Percentiles rank a stretch among this genome's conserved stretches.
Evolutionary conservation across 2,113 vertebrate species (phyloP).

Genomic region (Epinephelus moara): DNA sequence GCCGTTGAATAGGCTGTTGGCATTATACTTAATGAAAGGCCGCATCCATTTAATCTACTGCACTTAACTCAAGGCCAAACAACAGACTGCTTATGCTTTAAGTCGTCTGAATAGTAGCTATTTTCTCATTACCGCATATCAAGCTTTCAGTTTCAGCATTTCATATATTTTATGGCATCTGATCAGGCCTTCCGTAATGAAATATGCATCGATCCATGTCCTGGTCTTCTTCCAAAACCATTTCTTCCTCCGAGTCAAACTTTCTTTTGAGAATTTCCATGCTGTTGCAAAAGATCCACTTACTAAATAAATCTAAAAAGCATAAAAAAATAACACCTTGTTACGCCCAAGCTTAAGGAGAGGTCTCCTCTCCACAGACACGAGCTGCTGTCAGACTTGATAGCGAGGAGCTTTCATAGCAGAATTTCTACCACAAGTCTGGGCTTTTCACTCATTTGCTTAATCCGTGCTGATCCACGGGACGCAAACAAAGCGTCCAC

Average conservation of each 20-base stretch:
- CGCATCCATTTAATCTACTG: constrained; percentile 6
- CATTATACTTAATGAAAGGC: constrained; percentile 24
- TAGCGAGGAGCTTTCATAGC: constrained; percentile 7
- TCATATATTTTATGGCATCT: constrained; percentile 23
- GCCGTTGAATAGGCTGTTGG: neutral
- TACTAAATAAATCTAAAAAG: neutral
- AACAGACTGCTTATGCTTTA: constrained; percentile 7
- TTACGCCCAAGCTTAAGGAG: neutral
- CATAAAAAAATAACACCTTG: neutral
- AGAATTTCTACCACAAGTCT: neutral
- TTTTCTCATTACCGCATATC: constrained; percentile 29
- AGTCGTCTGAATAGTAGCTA: neutral
- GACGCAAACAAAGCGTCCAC: constrained; percentile 16
- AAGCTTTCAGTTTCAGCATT: constrained; percentile 28
- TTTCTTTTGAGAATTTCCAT: constrained; percentile 6
- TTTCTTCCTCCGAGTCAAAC: neutral
- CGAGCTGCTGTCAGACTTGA: constrained; percentile 11
- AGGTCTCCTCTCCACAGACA: constrained; percentile 3
- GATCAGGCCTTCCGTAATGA: constrained; percentile 11
- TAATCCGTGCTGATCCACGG: constrained; percentile 46
- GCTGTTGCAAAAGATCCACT: constrained; percentile 1
- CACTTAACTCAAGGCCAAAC: constrained; percentile 39
- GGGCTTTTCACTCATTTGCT: constrained; percentile 41
- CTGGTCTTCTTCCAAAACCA: constrained; percentile 8
- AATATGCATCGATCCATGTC: constrained; percentile 31